Evolutionary conservation across 2,797 vertebrate genomes (phyloP).

Genomic region (Acanthurus tractus): DNA sequence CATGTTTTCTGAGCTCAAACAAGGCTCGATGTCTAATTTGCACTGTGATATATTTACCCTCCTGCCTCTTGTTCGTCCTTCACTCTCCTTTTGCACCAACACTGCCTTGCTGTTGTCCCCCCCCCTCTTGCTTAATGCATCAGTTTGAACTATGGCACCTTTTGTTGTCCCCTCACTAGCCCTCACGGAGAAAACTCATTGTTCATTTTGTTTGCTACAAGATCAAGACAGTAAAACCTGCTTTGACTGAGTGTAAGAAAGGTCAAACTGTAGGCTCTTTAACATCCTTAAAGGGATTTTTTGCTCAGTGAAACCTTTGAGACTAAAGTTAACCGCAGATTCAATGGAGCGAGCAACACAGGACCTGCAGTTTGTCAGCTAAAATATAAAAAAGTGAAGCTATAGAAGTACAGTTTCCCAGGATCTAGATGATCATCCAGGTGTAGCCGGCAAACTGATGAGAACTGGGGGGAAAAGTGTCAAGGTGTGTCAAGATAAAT

Average conservation of each 20-base stretch:
- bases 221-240: conserved; percentile 18
- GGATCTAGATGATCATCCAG: conserved; percentile 51
- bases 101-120: not conserved
- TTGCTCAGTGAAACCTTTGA: conserved; percentile 20
- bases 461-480: conserved; percentile 38
- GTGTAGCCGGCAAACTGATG: conserved; percentile 52
- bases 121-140: conserved; percentile 5
- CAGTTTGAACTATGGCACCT: conserved; percentile 23
- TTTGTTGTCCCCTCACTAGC: not conserved
- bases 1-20: not conserved
- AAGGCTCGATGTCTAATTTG: not conserved
- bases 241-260: conserved; percentile 15
- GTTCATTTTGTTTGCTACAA: conserved; percentile 6
- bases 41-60: conserved; percentile 23
- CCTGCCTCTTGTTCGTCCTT: not conserved
- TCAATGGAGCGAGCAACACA: conserved; percentile 33
- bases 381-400: conserved; percentile 35
- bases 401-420: conserved; percentile 34
- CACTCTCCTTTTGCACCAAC: not conserved
- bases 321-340: conserved; percentile 24
- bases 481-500: conserved; percentile 59
- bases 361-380: conserved; percentile 43
- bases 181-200: not conserved
- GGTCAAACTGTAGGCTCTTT: conserved; percentile 7
- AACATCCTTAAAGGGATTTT: conserved; percentile 28